These are phyloP conservation scores for Arrhamphus sclerolepis DNA, from an alignment of 2,797 vertebrate species.

Conservation along the genomic window DNA sequence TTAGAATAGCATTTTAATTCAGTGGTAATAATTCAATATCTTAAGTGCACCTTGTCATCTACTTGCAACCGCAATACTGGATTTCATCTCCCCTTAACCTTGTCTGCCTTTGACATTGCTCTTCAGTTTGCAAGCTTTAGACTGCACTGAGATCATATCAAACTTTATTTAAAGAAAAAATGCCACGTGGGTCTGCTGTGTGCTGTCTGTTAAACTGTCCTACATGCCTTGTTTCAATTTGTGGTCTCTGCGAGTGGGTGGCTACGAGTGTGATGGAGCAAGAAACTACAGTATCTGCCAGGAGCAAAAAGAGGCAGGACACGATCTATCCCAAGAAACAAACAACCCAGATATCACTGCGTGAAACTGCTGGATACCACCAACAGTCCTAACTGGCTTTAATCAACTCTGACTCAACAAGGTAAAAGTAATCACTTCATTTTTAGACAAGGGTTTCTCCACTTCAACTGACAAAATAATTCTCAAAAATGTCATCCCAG, in stretches of 20 bases:
- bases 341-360: constrained; percentile 38
- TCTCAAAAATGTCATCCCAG: constrained; percentile 33
- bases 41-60: constrained; percentile 21
- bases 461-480: constrained; percentile 30
- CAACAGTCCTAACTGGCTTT: constrained; percentile 14
- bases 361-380: constrained; percentile 25
- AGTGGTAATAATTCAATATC: constrained; percentile 9
- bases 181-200: constrained; percentile 18
- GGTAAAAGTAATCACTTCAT: constrained; percentile 33
- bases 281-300: constrained; percentile 55
- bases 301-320: constrained; percentile 55
- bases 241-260: constrained; percentile 59
- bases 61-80: constrained; percentile 17
- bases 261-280: constrained; percentile 51
- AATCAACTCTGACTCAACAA: constrained; percentile 34
- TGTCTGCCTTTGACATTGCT: constrained; percentile 14
- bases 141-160: constrained; percentile 17
- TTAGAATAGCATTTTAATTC: constrained; percentile 10
- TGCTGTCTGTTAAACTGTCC: constrained; percentile 46
- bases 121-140: constrained; percentile 26
- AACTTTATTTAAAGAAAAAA: constrained; percentile 30
- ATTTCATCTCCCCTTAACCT: constrained; percentile 17
- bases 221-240: constrained; percentile 49
- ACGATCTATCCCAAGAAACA: constrained; percentile 46
- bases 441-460: constrained; percentile 20